Conservation (phyloP, 2,888 invertebrate species). For the Eretmocerus hayati region DNA sequence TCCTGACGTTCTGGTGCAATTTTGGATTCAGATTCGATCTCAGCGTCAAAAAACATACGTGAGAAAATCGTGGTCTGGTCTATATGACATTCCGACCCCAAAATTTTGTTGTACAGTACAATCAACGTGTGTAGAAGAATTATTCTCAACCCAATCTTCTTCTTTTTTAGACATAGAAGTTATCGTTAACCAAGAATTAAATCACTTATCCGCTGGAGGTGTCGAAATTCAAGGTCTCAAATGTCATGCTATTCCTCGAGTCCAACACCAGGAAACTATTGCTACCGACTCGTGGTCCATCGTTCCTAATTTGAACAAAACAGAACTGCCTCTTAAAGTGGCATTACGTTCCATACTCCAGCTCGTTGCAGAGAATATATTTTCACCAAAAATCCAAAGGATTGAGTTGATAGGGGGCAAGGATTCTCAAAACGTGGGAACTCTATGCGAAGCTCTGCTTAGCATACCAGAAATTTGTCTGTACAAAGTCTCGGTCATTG, state of each 20-base stretch:
- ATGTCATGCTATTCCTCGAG: slow-evolving; percentile 24
- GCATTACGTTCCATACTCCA: slow-evolving; percentile 14
- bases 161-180: slow-evolving; percentile 6
- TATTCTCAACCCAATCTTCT: neutral
- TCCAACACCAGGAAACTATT: slow-evolving; percentile 5
- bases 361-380: slow-evolving; percentile 15
- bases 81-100: no score
- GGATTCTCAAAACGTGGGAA: neutral
- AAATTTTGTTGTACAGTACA: no score
- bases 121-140: neutral
- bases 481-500: neutral
- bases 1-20: no score
- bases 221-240: slow-evolving; percentile 54
- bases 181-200: slow-evolving; percentile 35
- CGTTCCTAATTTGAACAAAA: neutral
- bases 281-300: no score
- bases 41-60: no score
- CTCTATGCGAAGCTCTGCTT: neutral
- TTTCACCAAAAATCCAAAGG: slow-evolving; percentile 7
- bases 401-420: slow-evolving; percentile 6
- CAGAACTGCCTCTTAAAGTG: neutral
- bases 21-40: no score
- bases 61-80: no score
- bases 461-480: slow-evolving; percentile 10
- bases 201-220: slow-evolving; percentile 50